These are phyloP conservation scores for Percopsis omiscomaycus DNA, from an alignment of 2,797 vertebrate species.

Conservation along the genomic window DNA sequence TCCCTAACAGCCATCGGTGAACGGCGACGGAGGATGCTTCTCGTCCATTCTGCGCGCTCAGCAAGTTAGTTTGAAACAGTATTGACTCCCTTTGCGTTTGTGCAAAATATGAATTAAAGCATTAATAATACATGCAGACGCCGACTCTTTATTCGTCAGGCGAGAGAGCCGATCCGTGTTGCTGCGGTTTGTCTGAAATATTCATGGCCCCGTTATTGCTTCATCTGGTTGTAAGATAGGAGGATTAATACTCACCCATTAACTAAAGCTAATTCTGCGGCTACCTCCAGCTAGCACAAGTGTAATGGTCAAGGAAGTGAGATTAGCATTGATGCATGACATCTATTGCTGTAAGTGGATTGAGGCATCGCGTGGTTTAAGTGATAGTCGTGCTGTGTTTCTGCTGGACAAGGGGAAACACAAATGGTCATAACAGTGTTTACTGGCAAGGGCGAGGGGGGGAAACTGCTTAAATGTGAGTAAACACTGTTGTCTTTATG, in stretches of 20 bases:
- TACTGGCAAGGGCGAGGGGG: slow-evolving; percentile 15
- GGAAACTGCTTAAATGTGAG: slow-evolving; percentile 28
- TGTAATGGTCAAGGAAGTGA: slow-evolving; percentile 63
- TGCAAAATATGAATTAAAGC: slow-evolving; percentile 65
- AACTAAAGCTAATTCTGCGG: slow-evolving; percentile 70
- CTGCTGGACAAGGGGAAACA: slow-evolving; percentile 43
- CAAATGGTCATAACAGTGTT: slow-evolving; percentile 35
- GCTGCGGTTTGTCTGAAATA: slow-evolving; percentile 74
- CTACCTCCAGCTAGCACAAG: slow-evolving; percentile 55
- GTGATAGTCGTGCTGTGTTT: slow-evolving; percentile 64
- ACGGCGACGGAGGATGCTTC: slow-evolving; percentile 32
- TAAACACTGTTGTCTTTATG: slow-evolving; percentile 42
- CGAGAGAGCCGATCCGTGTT: slow-evolving; percentile 47
- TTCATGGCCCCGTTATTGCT: slow-evolving; percentile 79
- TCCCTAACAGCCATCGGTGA: too few relatives aligned
- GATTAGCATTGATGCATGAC: slow-evolving; percentile 77
- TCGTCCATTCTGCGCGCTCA: slow-evolving; percentile 54
- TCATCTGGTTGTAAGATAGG: slow-evolving; percentile 81
- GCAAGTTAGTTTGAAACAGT: slow-evolving; percentile 56
- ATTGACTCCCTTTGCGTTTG: slow-evolving; percentile 54
- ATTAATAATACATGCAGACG: slow-evolving; percentile 73
- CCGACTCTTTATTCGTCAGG: slow-evolving; percentile 58
- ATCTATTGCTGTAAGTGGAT: slow-evolving; percentile 70
- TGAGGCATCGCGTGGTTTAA: slow-evolving; percentile 67
- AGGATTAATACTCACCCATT: slow-evolving; percentile 80